Base-by-base conservation (phyloP, 35 echinoderm and acorn worm species). In the Eucidaris tribuloides region DNA sequence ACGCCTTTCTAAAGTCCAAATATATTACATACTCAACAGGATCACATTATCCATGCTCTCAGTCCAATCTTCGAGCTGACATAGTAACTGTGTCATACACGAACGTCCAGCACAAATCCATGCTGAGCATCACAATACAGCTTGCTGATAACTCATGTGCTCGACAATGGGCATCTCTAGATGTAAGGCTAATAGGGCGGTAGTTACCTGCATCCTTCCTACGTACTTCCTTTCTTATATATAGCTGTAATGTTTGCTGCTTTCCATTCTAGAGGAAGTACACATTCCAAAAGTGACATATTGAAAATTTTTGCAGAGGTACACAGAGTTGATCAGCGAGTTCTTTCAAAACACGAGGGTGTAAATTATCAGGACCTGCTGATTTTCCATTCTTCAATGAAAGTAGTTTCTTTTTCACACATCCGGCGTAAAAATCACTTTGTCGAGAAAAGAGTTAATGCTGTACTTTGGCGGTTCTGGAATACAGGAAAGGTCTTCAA, bases 221-320 rank as follows among this genome's bases (percentile, higher is more conserved):
- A 13, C 31, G n/a, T 66, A 23, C 48, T 52, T 52, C 28, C 13
- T 25, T 66, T 66, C 7, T 23, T 13, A 14, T 13, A 66, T 13
- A 66, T 66, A 23, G 62, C 62, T 13, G 62, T 14, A 66, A 66
- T 33, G 31, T 66, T 33, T 23, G 62, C 31, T 33, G 62, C 31
- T 66, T 23, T 66, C 62, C 62, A 66, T 33, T 66, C 62, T 13
- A 23, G 7, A 23, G 62, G 62, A 66, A 66, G 20, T 14, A 33
- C 31, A 66, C 62, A 7, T 66, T 66, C 62, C 7, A 20, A 23
- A 7, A 66, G 31, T 66, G 62, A 66, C 62, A 23, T 66, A 66
- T 66, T 66, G 20, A 66, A 66, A 66, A 66, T 66, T 25, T 66
- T 66, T 7, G 62, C 31, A 66, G 62, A 23, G 62, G 62, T 66